Evolutionary conservation across 2,797 vertebrate genomes (phyloP).

Genomic region (Echeneis naucrates): DNA sequence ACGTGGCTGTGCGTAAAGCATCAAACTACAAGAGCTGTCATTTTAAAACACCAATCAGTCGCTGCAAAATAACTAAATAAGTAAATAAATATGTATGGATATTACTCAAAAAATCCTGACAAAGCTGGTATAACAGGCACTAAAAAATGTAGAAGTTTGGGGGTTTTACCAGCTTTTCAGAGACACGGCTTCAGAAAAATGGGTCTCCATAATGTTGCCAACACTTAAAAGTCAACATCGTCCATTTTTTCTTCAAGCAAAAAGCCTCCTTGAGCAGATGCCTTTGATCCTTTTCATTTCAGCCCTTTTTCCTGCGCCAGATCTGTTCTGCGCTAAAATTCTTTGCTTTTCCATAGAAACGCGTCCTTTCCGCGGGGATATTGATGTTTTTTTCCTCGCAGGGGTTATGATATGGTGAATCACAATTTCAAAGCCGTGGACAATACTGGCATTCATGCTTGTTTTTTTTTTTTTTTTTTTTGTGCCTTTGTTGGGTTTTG

Average conservation of each 20-base stretch:
- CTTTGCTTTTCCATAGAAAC: slow-evolving; percentile 99
- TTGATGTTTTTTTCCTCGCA: slow-evolving; percentile 99
- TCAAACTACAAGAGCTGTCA: too few species aligned
- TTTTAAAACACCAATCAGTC: not conserved
- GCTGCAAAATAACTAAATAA: not conserved
- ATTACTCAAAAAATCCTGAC: not conserved
- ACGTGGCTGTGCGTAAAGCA: not conserved
- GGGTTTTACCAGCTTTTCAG: slow-evolving; percentile 66
- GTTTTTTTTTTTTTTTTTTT: too few species aligned
- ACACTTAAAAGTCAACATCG: slow-evolving; percentile 91
- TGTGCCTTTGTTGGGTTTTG: slow-evolving; percentile 80
- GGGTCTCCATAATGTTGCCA: slow-evolving; percentile 80
- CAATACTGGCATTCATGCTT: slow-evolving; percentile 93
- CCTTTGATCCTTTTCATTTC: slow-evolving; percentile 95
- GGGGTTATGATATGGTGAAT: slow-evolving; percentile 99
- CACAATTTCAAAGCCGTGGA: slow-evolving; percentile 92
- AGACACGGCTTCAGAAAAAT: slow-evolving; percentile 65
- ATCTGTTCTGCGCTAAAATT: slow-evolving; percentile 96
- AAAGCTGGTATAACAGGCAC: not conserved
- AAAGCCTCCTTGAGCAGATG: slow-evolving; percentile 86
- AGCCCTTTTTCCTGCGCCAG: slow-evolving; percentile 84
- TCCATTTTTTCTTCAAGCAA: slow-evolving; percentile 93
- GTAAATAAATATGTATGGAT: not conserved
- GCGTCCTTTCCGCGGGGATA: slow-evolving; percentile 95
- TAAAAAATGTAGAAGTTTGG: not conserved